Conservation (phyloP, 1,140 invertebrate genomes). For the Zaprionus taronus region DNA sequence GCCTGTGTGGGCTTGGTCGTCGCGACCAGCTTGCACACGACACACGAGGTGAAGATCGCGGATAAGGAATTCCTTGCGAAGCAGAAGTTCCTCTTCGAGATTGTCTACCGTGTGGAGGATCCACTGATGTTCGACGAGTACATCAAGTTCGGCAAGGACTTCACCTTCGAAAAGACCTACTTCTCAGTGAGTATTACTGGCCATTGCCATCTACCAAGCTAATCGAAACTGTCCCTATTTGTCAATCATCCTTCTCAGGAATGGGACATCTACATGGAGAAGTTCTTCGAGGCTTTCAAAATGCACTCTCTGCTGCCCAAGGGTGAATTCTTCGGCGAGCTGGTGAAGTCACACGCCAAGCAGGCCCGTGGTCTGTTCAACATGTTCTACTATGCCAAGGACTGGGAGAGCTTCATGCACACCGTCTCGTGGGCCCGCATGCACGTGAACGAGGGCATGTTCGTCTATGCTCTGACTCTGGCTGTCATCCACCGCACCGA, state of each 20-base stretch:
- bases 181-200: constrained; percentile 60
- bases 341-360: constrained; percentile 82
- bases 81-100: constrained; percentile 75
- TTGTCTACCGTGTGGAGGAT: constrained; percentile 69
- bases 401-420: constrained; percentile 88
- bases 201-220: background rate
- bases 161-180: constrained; percentile 39
- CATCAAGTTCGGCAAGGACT: constrained; percentile 59
- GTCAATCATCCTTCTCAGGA: constrained; percentile 21
- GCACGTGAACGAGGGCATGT: constrained; percentile 87
- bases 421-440: constrained; percentile 87
- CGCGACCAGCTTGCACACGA: constrained; percentile 57
- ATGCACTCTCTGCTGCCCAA: constrained; percentile 64
- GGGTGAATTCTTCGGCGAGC: constrained; percentile 77
- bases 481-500: constrained; percentile 87
- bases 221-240: background rate
- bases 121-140: constrained; percentile 68
- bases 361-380: constrained; percentile 86
- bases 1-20: constrained; percentile 72
- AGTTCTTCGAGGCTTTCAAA: constrained; percentile 72
- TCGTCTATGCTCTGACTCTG: constrained; percentile 86
- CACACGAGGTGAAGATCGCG: constrained; percentile 64
- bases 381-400: constrained; percentile 87
- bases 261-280: constrained; percentile 70
- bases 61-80: constrained; percentile 63